These are phyloP conservation scores for Eublepharis macularius DNA, from an alignment of 2,113 vertebrate genomes.

Conservation along the genomic window DNA sequence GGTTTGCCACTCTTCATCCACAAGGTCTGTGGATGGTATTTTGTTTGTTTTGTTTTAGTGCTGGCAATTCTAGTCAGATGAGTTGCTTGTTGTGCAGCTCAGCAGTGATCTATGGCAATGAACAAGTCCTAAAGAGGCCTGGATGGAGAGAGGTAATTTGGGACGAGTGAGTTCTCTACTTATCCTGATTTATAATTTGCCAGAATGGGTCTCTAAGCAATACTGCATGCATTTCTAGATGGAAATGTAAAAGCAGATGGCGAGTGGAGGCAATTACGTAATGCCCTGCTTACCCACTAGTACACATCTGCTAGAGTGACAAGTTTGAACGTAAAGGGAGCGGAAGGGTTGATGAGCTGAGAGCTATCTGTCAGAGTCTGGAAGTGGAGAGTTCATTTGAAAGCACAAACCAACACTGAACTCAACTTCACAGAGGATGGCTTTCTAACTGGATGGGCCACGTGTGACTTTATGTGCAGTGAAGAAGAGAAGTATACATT, in stretches of 20 bases:
- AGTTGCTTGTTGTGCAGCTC: neutral
- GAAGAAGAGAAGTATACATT: neutral
- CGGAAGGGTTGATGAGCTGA: slow-evolving; percentile 19
- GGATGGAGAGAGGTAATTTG: neutral
- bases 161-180: neutral
- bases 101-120: neutral
- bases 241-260: slow-evolving; percentile 23
- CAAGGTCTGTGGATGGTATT: neutral
- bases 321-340: slow-evolving; percentile 13
- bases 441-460: neutral
- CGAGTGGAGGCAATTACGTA: neutral
- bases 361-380: slow-evolving; percentile 19
- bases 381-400: neutral
- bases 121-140: slow-evolving; percentile 6
- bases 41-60: neutral
- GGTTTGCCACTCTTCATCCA: neutral
- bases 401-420: neutral
- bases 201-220: neutral
- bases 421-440: neutral
- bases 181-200: neutral
- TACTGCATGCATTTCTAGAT: slow-evolving; percentile 9
- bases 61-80: neutral
- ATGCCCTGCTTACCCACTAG: slow-evolving; percentile 23
- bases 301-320: neutral
- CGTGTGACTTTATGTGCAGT: neutral